phyloP scores from a whole-genome alignment of 2,888 invertebrate genomes.

The Lottia gigantea region DNA sequence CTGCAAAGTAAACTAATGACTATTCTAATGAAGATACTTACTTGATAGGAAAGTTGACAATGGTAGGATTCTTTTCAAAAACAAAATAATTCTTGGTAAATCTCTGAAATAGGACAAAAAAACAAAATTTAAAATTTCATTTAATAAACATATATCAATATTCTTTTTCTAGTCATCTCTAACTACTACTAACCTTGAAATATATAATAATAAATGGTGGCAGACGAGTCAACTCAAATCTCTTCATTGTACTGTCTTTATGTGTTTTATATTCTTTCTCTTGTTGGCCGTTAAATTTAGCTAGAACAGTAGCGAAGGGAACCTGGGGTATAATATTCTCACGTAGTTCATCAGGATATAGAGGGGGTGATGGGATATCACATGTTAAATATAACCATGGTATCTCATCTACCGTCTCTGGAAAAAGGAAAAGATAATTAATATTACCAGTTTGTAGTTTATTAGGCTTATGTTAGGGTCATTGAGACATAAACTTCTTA shows the following conservation, averaged over 20 bases:
- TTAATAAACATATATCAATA: background rate
- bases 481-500: background rate
- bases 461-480: too few species aligned
- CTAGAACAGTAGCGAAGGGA: constrained; percentile 90
- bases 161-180: background rate
- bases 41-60: constrained; percentile 99
- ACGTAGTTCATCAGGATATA: constrained; percentile 94
- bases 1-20: too few species aligned
- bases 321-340: constrained; percentile 99
- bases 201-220: constrained; percentile 96
- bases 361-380: constrained; percentile 95
- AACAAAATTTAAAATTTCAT: background rate
- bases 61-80: constrained; percentile 98
- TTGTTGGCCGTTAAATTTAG: constrained; percentile 94
- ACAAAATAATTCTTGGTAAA: constrained; percentile 99
- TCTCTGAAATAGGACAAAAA: constrained; percentile 72
- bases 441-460: too few species aligned
- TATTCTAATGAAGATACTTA: constrained; percentile 71
- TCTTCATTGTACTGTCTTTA: constrained; percentile 96
- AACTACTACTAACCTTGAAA: constrained; percentile 77
- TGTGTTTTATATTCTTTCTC: constrained; percentile 99
- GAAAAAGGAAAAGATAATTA: background rate
- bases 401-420: constrained; percentile 79
- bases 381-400: constrained; percentile 97
- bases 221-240: constrained; percentile 92